Evolutionary conservation across 2,888 invertebrate species (phyloP).

Genomic region (Formica aserva): DNA sequence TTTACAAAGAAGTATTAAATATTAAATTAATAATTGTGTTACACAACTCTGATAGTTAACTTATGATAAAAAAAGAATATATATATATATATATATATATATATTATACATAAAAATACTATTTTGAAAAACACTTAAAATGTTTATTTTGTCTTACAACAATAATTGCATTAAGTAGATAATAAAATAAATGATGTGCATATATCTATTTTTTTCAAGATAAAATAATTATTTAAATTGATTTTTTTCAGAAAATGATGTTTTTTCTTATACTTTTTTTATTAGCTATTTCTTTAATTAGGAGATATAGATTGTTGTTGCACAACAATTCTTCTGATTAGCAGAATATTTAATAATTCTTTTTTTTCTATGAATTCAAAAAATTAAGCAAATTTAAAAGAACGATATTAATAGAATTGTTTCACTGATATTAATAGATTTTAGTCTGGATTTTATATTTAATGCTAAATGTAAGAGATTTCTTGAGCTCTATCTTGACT

Average conservation of each 20-base stretch:
- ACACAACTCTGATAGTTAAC: not conserved
- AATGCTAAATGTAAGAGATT: conserved; percentile 1
- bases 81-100: too few relatives aligned
- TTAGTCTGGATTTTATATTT: not conserved
- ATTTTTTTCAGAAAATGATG: not conserved
- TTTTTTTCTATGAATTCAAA: not conserved
- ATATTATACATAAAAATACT: not conserved
- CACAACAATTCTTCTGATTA: not conserved
- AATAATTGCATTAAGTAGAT: not conserved
- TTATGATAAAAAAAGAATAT: not conserved
- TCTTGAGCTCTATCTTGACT: not conserved
- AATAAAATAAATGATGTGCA: not conserved
- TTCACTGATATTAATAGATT: not conserved
- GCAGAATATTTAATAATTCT: not conserved
- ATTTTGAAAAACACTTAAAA: not conserved
- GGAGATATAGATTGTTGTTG: not conserved
- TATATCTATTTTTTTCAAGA: not conserved
- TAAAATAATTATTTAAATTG: conserved; percentile 20
- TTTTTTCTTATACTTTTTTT: not conserved
- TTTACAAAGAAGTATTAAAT: not conserved
- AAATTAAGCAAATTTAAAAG: not conserved
- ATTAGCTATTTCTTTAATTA: not conserved
- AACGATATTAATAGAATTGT: not conserved
- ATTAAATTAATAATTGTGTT: conserved; percentile 6
- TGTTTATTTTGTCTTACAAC: not conserved